Conservation (phyloP, 1,140 invertebrate genomes). For the Atta colombica region DNA sequence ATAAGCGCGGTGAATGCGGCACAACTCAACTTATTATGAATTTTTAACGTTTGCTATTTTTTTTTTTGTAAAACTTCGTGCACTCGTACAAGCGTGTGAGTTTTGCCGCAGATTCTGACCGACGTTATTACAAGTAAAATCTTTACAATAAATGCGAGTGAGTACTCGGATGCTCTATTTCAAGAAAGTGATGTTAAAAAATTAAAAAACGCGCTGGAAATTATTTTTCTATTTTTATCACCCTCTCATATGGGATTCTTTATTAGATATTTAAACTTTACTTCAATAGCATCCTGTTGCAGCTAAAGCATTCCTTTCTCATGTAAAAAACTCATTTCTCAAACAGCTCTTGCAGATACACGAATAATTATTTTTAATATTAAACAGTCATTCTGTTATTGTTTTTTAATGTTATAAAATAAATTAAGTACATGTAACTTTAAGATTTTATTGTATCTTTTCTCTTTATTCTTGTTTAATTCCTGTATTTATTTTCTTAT, state of each 20-base stretch:
- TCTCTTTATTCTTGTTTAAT: background rate
- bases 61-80: background rate
- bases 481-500: background rate
- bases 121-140: conserved; percentile 1
- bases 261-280: background rate
- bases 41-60: conserved; percentile 48
- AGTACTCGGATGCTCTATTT: background rate
- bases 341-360: background rate
- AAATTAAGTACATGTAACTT: background rate
- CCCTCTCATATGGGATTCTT: background rate
- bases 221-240: background rate
- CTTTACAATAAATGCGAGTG: background rate
- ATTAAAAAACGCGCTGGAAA: background rate
- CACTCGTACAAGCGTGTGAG: background rate
- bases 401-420: background rate
- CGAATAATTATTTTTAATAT: conserved; percentile 1
- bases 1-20: conserved; percentile 53
- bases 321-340: background rate
- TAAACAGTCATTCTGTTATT: background rate
- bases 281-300: background rate
- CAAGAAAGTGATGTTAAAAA: background rate
- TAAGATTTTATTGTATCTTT: background rate
- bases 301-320: background rate
- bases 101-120: background rate
- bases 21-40: conserved; percentile 50